Evolutionary conservation across 1,140 invertebrate species (phyloP), one percentile per base, ranked within the genome.

Genomic region (Drosophila lacteicornis): DNA sequence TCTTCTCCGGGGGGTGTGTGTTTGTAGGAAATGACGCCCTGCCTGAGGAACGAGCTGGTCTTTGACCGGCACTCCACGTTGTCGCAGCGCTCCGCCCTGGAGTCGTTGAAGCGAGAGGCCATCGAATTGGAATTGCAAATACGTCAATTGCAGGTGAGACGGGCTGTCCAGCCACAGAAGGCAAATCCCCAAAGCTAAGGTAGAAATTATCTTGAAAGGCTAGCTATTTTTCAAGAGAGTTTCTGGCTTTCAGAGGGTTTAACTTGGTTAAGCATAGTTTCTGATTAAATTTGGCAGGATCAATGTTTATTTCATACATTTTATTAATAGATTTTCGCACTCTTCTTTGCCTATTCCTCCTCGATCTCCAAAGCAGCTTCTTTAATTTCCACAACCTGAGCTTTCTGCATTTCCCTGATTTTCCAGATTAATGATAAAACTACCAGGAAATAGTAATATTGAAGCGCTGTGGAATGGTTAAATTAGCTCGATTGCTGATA

Each of bases 61-160:
- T 94, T 96, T 67, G 97, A 98, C 88, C 94, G 96, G 22, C 94
- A 97, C 82, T 96, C 96, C 15, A 95, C 96, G n/a, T 91, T 95
- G 12, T 95, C 96, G 77, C 94, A 96, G 36, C 94, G 96, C 49
- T 95, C 95, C 2, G 94, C 95, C 75, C 95, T 97, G 90, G 96
- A 98, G 63, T 95, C 96, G 49, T 94, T 99, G 49, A 95, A 95
- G 82, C 96, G 96, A 70, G 97, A 99, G 91, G 95, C 97, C 22
- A 94, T 95, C 70, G 96, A 97, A 80, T 94, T 99, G 25, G 96
- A 97, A 77, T 94, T 96, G 57, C 96, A 98, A 93, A 98, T 98
- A 79, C 96, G 96, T 91, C 96, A 97, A 84, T 94, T 98, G 58
- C 94, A 95, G 94, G 94, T 94, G 74, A 63, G 80, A 58, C 17